Evolutionary conservation across 2,888 invertebrate genomes (phyloP), one percentile per base, ranked within the genome.

Genomic region (Rhimphoctona megacephalus): DNA sequence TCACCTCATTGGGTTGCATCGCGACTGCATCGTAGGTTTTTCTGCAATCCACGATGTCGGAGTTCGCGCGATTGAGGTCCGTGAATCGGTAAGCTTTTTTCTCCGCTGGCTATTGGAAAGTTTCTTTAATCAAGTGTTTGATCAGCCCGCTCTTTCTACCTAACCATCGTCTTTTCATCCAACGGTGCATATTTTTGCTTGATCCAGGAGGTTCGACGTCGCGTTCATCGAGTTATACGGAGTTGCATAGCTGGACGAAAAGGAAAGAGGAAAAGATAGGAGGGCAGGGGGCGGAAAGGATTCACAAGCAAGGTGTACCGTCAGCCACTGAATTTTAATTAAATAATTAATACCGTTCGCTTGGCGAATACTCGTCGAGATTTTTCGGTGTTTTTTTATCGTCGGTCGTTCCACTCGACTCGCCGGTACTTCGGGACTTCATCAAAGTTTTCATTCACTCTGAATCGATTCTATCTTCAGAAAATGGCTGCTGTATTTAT

Each of bases 111-210:
- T 91, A 90, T 92, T 89, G 90, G 87, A 91, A 92, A 92, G 88
- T 92, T 92, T 92, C 91, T 92, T 92, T 92, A 92, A 92, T 92
- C 92, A 92, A 92, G 92, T 91, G 91, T 92, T 92, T 92, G 91
- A 92, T 92, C 92, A 92, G 91, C 67, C 77, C 61, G 83, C 81
- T 74, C 81, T 61, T 43, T 69, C 77, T 77, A 67, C 74, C 83
- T 17, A 67, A 57, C 79, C 66, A 84, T 80, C 73, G 84, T 79
- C 79, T 66, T 80, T 64, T 74, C 49, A 33, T 84, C 70, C 33
- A 36, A 25, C 49, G 30, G 64, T 33, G 64, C 64, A 77, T 77
- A 77, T 66, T 77, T 83, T 66, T 70, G 69, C 76, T 77, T 46
- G 52, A 78, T 67, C 77, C 67, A 9, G 11, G 46, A 49, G 25